Evolutionary conservation across 2,888 invertebrate genomes (phyloP), one percentile per base, ranked within the genome.

Genomic region (Chloroclystis v-ata): DNA sequence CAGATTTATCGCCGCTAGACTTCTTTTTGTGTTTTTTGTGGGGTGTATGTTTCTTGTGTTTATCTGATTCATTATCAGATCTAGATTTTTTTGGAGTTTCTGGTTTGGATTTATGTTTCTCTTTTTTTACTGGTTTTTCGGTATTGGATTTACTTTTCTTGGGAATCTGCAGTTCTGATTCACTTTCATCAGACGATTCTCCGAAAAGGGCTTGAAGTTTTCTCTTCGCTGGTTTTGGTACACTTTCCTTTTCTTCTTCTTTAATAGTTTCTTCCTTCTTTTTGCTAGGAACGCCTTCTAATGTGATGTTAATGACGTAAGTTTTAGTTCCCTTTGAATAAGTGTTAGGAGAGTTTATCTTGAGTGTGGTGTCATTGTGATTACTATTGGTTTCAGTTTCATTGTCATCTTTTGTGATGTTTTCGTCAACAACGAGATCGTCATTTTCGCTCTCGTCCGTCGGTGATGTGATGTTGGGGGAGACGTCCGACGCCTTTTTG

Each of bases 151-250:
- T 78, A 4, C 35, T 47, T 63, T 65, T 75, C 69, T 80, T 79
- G 5, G 47, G 26, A 24, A 59, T 52, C 43, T 61, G 60, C 29
- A 41, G 29, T 50, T 83, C 81, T 9, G 52, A 49, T 16, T 86
- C 86, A 53, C 83, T 83, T 2, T 83, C 49, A 7, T 44, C 88
- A 1, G 86, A 85, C 4, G 88, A 86, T 51, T 89, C 89, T 2
- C 89, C 89, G 67, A 89, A 89, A 5, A 90, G 72, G 40, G 76
- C 87, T 70, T 88, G 78, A 11, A 89, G 75, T 78, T 83, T 86
- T 65, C 82, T 72, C 69, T 87, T 81, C 28, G 77, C 70, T 29
- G 73, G 70, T 50, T 71, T 78, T 8, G 56, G 52, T 56, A 37
- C 43, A 26, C 40, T 59, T 1, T 4, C 10, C 20, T 38, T 16